Percentiles rank a stretch among this genome's conserved stretches.
Evolutionary conservation across 2,888 invertebrate species (phyloP).

Genomic region (Diarsia dahlii): DNA sequence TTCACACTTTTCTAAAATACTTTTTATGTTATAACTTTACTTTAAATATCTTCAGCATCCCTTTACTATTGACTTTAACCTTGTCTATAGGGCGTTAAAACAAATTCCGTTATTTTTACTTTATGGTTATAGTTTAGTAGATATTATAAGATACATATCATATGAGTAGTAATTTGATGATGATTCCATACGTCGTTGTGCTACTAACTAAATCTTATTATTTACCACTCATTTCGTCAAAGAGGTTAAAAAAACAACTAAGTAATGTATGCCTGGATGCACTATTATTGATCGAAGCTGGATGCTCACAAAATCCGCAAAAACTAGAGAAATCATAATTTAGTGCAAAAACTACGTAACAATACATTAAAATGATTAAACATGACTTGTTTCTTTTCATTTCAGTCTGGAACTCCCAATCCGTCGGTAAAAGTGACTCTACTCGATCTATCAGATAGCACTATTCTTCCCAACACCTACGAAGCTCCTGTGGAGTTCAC

Average conservation of each 20-base stretch:
- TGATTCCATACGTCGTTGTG: neutral
- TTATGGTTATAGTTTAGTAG: too few relatives aligned
- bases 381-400: slow-evolving; percentile 65
- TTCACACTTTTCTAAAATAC: too few relatives aligned
- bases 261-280: neutral
- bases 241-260: neutral
- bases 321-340: neutral
- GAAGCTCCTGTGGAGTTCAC: slow-evolving; percentile 75
- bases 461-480: slow-evolving; percentile 66
- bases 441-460: slow-evolving; percentile 70
- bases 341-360: too few relatives aligned
- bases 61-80: too few relatives aligned
- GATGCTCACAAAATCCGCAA: neutral
- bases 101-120: too few relatives aligned
- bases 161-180: too few relatives aligned
- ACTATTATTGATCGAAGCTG: too few relatives aligned
- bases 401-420: slow-evolving; percentile 87
- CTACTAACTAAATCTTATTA: neutral
- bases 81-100: too few relatives aligned
- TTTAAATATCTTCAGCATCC: too few relatives aligned
- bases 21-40: too few relatives aligned
- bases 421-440: slow-evolving; percentile 85
- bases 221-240: neutral
- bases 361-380: neutral
- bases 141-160: too few relatives aligned